Evolutionary conservation across 2,113 vertebrate genomes (phyloP).

Genomic region (Cyprinodon variegatus): DNA sequence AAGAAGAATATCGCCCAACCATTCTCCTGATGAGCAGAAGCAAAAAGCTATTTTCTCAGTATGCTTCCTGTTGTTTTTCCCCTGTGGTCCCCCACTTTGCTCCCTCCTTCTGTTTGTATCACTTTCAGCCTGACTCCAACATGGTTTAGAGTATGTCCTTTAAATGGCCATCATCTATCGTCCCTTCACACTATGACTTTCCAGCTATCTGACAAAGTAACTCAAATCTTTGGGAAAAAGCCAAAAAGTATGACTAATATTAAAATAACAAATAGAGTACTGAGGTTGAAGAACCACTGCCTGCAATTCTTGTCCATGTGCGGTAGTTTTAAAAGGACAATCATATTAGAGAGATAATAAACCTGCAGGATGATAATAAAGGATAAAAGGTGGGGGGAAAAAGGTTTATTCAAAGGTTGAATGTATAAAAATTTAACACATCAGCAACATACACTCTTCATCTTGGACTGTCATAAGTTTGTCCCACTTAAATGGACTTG

Average conservation of each 20-base stretch:
- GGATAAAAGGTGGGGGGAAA: neutral
- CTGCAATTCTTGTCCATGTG: conserved; percentile 13
- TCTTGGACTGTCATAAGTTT: conserved; percentile 48
- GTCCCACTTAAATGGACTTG: conserved; percentile 45
- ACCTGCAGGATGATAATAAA: conserved; percentile 3
- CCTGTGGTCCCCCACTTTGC: conserved; percentile 40
- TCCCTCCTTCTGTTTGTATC: conserved; percentile 42
- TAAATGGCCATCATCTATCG: conserved; percentile 36
- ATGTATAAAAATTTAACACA: neutral
- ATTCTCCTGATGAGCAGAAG: conserved; percentile 57
- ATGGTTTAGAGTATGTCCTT: conserved; percentile 29
- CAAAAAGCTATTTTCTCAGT: conserved; percentile 59
- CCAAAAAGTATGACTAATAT: conserved; percentile 10
- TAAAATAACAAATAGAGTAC: conserved; percentile 7
- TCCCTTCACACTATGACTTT: conserved; percentile 20
- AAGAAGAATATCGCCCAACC: conserved; percentile 35
- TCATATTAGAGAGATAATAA: conserved; percentile 18
- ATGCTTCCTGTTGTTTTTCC: conserved; percentile 48
- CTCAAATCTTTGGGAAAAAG: conserved; percentile 25
- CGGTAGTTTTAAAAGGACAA: conserved; percentile 14
- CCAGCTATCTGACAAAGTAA: conserved; percentile 25
- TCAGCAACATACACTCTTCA: conserved; percentile 18
- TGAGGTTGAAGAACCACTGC: conserved; percentile 11
- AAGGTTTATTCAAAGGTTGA: conserved; percentile 17
- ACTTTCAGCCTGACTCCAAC: conserved; percentile 36